Evolutionary conservation across 2,113 vertebrate genomes (phyloP), one percentile per base, ranked within the genome.

Genomic region (Motacilla alba): DNA sequence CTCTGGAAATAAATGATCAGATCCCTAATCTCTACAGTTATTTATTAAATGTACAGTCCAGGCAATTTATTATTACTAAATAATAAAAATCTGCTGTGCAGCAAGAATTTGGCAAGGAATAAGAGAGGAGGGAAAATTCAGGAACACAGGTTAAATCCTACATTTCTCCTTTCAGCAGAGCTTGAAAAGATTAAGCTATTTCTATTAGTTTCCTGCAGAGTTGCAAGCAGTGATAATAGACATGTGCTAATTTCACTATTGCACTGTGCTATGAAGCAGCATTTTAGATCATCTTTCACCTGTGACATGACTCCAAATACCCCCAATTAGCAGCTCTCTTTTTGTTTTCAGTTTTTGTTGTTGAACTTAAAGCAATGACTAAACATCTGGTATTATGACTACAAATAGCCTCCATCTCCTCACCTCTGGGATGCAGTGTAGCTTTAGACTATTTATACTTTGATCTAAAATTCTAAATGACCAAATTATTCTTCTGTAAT

Each of bases 301-400:
- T 97, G 93, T 85, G 96, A 87, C 67, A 83, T 63, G 93, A 95
- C 84, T 97, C 95, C 81, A 81, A 96, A 96, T 93, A 94, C 93
- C 93, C 85, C 47, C 68, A 97, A 94, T 97, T 98, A 98, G 80
- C 83, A 94, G 55, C 66, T 92, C 4, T 6, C 76, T 78, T 95
- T 96, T 96, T 82, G 80, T 94, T 95, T 97, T 66, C 74, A 39
- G 87, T 33, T 93, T 91, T 94, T 96, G 66, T 79, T 95, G 84
- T 95, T 95, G 67, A 92, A 97, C 97, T 98, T 96, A 94, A 43
- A 96, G 87, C 85, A 98, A 94, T 88, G 87, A 73, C 77, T 97
- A 96, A 98, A 98, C 97, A 98, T 98, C 96, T 98, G 97, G 93
- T 95, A 94, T 83, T 95, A 75, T 95, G 93, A 68, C 94, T 92